These are phyloP conservation scores for Mongoloraphidia duomilia DNA, from an alignment of 2,888 invertebrate species.

Conservation along the genomic window DNA sequence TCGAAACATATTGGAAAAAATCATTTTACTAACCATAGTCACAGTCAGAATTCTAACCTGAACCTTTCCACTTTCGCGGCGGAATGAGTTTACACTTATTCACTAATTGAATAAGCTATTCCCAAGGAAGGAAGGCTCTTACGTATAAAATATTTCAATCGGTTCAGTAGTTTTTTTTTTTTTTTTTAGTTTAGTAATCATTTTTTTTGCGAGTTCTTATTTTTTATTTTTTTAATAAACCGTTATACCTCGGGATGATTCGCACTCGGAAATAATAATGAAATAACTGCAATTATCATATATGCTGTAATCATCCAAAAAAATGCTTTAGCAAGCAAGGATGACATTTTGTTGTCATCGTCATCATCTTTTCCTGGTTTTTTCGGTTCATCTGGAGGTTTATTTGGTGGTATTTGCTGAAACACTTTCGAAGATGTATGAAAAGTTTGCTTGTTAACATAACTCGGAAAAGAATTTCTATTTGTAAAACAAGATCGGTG, in stretches of 20 bases:
- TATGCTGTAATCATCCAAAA: constrained; percentile 68
- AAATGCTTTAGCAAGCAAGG: constrained; percentile 59
- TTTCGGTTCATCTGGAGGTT: constrained; percentile 20
- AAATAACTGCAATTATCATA: constrained; percentile 56
- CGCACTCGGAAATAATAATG: constrained; percentile 53
- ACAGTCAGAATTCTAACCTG: too few species aligned
- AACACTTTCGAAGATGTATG: constrained; percentile 18
- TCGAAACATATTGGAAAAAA: too few species aligned
- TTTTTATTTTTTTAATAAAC: too few species aligned
- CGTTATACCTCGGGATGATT: constrained; percentile 56
- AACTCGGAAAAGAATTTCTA: constrained; percentile 22
- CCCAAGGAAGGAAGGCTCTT: too few species aligned
- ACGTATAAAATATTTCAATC: too few species aligned
- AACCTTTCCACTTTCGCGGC: too few species aligned
- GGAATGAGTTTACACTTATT: too few species aligned
- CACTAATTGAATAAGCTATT: too few species aligned
- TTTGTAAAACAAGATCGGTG: constrained; percentile 35
- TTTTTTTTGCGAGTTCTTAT: too few species aligned
- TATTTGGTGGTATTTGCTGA: constrained; percentile 13
- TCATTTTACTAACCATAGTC: too few species aligned
- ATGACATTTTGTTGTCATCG: constrained; percentile 54
- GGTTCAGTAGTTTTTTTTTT: too few species aligned
- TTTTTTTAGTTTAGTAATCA: too few species aligned
- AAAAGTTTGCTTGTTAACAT: constrained; percentile 18
- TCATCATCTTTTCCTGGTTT: constrained; percentile 39